Conservation (phyloP, 2,797 vertebrate species). For the Neosalanx taihuensis region DNA sequence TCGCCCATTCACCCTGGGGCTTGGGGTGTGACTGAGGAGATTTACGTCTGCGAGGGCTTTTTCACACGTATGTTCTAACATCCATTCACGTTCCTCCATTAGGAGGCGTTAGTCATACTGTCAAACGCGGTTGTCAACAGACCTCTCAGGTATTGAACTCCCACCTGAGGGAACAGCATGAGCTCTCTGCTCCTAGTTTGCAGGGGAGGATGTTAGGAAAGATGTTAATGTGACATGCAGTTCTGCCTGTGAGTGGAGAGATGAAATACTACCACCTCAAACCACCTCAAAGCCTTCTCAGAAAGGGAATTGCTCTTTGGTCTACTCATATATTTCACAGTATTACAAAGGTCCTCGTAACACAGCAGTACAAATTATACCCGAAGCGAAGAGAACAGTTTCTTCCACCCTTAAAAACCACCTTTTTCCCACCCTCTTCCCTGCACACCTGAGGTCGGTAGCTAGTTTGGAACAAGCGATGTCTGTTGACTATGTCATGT, state of each 20-base stretch:
- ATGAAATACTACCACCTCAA: too few relatives aligned
- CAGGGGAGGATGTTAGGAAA: not conserved
- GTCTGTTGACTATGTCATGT: conserved; percentile 33
- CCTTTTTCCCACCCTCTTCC: not conserved
- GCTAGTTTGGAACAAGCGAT: conserved; percentile 24
- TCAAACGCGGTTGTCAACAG: conserved; percentile 57
- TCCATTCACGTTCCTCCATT: conserved; percentile 60
- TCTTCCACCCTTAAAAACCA: not conserved
- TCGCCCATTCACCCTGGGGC: conserved; percentile 9
- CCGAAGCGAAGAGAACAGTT: not conserved
- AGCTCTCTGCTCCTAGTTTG: not conserved
- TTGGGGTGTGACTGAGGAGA: conserved; percentile 35
- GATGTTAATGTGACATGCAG: too few relatives aligned
- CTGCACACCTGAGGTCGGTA: conserved; percentile 4
- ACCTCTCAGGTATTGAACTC: conserved; percentile 20
- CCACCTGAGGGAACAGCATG: conserved; percentile 26
- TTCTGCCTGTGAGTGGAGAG: too few relatives aligned
- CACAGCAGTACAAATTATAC: too few relatives aligned
- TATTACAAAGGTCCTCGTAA: not conserved
- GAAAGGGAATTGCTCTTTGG: too few relatives aligned
- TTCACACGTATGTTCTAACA: conserved; percentile 56
- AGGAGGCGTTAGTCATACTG: conserved; percentile 55
- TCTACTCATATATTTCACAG: not conserved
- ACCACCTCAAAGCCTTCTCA: too few relatives aligned
- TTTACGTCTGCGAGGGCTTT: conserved; percentile 56